Conservation (phyloP, 2,888 invertebrate genomes). For the Venusia cambrica region DNA sequence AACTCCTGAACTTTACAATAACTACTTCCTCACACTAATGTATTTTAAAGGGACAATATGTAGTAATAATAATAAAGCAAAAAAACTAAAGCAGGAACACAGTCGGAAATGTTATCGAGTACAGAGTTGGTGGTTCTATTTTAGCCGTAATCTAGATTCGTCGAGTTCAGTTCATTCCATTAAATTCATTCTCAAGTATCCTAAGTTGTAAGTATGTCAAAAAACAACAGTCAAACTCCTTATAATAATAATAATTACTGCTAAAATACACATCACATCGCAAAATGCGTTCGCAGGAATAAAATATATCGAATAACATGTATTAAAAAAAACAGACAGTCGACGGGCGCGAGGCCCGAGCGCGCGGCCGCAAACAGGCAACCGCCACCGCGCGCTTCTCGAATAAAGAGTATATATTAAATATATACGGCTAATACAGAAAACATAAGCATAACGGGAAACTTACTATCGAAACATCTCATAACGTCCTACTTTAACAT, state of each 20-base stretch:
- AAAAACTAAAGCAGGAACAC: conserved; percentile 80
- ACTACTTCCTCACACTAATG: conserved; percentile 78
- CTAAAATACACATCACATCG: conserved; percentile 84
- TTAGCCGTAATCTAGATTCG: conserved; percentile 71
- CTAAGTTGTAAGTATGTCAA: conserved; percentile 81
- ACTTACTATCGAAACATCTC: conserved; percentile 81
- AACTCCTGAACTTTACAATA: conserved; percentile 76
- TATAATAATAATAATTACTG: conserved; percentile 81
- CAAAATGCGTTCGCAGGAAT: conserved; percentile 90
- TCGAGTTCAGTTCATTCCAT: conserved; percentile 65
- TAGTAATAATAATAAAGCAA: conserved; percentile 78
- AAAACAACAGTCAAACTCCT: conserved; percentile 82
- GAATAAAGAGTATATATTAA: conserved; percentile 70
- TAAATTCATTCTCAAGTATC: conserved; percentile 68
- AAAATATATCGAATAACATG: conserved; percentile 87
- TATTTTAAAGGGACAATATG: conserved; percentile 71
- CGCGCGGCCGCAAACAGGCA: conserved; percentile 77
- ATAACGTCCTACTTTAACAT: conserved; percentile 82
- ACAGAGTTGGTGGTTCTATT: conserved; percentile 65
- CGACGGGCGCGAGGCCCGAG: conserved; percentile 57
- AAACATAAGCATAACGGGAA: conserved; percentile 81
- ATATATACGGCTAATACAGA: conserved; percentile 74
- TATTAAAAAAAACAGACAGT: conserved; percentile 81
- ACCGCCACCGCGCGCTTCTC: conserved; percentile 71
- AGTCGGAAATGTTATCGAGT: conserved; percentile 78